Conservation (phyloP, 1,140 invertebrate genomes). For the Eupeodes corollae region DNA sequence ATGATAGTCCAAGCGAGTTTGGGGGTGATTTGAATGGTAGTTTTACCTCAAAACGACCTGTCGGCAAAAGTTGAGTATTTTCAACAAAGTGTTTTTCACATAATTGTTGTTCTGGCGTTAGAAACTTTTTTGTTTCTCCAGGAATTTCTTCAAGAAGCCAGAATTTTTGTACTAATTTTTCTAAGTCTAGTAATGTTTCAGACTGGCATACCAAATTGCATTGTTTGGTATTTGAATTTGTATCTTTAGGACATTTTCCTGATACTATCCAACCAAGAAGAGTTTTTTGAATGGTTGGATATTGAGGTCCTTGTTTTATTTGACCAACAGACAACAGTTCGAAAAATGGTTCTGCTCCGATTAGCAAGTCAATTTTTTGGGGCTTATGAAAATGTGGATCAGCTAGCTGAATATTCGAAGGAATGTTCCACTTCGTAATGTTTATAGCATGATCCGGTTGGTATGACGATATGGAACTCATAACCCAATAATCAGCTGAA, state of each 20-base stretch:
- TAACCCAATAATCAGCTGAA: conserved; percentile 1
- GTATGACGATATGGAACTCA: background rate
- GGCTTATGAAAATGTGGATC: conserved; percentile 17
- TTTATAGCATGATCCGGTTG: conserved; percentile 2
- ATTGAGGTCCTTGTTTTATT: conserved; percentile 9
- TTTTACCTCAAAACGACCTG: conserved; percentile 12
- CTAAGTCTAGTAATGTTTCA: background rate
- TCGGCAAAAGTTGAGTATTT: background rate
- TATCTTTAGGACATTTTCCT: background rate
- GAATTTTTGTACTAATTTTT: conserved; percentile 11
- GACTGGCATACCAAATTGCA: background rate
- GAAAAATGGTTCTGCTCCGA: conserved; percentile 22
- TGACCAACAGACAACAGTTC: conserved; percentile 13
- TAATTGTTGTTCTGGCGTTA: conserved; percentile 7
- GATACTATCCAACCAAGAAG: conserved; percentile 13
- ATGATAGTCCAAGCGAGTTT: conserved; percentile 22
- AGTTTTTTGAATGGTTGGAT: too few relatives aligned
- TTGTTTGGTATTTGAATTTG: background rate
- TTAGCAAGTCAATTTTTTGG: conserved; percentile 19
- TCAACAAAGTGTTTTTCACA: conserved; percentile 8
- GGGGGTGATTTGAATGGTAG: conserved; percentile 11
- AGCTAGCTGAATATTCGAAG: conserved; percentile 12
- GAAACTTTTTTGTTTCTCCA: background rate
- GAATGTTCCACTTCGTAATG: conserved; percentile 7
- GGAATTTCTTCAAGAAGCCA: conserved; percentile 28